Conservation (phyloP, 2,113 vertebrate species). For the Myrmecophaga tridactyla region DNA sequence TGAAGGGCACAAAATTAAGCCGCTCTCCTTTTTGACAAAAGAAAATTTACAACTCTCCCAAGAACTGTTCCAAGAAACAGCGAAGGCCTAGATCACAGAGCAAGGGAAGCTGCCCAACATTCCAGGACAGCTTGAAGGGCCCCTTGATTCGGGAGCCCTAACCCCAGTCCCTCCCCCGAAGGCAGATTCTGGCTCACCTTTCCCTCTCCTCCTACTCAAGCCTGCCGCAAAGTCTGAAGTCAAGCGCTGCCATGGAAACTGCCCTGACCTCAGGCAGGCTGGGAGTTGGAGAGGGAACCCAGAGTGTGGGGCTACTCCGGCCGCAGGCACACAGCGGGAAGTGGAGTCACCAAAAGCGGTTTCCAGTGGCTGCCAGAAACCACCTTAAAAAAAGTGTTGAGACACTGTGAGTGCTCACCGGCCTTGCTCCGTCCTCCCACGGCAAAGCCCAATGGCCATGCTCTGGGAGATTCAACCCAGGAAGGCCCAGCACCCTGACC, state of each 20-base stretch:
- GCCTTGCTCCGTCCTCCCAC: slow-evolving; percentile 25
- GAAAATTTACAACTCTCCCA: not conserved
- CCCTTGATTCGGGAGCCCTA: not conserved
- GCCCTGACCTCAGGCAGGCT: slow-evolving; percentile 56
- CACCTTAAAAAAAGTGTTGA: slow-evolving; percentile 74
- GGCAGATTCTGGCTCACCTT: slow-evolving; percentile 58
- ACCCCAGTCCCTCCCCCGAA: slow-evolving; percentile 48
- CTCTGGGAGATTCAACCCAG: slow-evolving; percentile 18
- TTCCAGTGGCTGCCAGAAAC: slow-evolving; percentile 76
- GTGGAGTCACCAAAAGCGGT: slow-evolving; percentile 72
- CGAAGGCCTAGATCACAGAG: slow-evolving; percentile 9
- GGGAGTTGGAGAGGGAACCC: slow-evolving; percentile 74
- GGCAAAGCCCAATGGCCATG: not conserved
- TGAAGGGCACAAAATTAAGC: not conserved
- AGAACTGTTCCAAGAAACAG: not conserved
- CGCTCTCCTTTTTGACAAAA: not conserved
- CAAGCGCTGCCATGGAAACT: slow-evolving; percentile 38
- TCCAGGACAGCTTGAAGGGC: slow-evolving; percentile 2
- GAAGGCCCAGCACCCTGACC: slow-evolving; percentile 38
- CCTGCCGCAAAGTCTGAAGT: slow-evolving; percentile 47
- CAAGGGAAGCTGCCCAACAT: not conserved
- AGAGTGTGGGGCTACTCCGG: slow-evolving; percentile 67
- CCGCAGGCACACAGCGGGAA: slow-evolving; percentile 68
- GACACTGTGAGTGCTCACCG: slow-evolving; percentile 68
- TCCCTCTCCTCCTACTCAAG: slow-evolving; percentile 62